These are phyloP conservation scores for Megaptera novaeangliae DNA, from an alignment of 2,113 vertebrate genomes.

Conservation along the genomic window DNA sequence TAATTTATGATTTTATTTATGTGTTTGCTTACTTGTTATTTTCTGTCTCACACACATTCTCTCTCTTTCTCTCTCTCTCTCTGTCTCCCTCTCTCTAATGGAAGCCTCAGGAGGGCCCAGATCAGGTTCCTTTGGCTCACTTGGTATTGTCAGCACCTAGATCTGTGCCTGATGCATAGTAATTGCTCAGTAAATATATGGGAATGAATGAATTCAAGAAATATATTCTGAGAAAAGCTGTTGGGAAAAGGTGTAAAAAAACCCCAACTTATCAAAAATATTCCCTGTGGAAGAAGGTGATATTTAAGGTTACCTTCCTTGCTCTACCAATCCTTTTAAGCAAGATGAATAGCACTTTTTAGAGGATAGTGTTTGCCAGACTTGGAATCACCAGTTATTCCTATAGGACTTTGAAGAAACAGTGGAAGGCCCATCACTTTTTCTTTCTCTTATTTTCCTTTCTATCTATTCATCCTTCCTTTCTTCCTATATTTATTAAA, in stretches of 20 bases:
- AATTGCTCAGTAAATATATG: not conserved
- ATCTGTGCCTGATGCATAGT: not conserved
- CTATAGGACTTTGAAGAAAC: not conserved
- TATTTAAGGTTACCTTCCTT: not conserved
- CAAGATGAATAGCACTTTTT: not conserved
- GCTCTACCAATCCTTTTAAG: not conserved
- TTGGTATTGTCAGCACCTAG: not conserved
- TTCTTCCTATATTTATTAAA: not conserved
- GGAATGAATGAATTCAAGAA: not conserved
- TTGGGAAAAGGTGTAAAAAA: not conserved
- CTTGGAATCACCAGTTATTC: not conserved
- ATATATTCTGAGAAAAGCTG: not conserved
- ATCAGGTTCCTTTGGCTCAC: not conserved
- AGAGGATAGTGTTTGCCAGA: not conserved
- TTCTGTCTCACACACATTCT: not conserved
- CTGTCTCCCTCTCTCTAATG: too few species aligned
- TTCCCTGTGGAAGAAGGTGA: not conserved
- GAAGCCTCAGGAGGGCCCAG: too few species aligned
- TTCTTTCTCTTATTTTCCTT: not conserved
- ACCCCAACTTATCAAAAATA: not conserved
- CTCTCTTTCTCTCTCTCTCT: too few species aligned
- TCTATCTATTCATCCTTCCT: not conserved
- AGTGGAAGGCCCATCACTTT: not conserved
- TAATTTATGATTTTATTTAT: not conserved
- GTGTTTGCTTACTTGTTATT: not conserved